Percentiles rank a stretch among this genome's conserved stretches.
These are phyloP conservation scores for Nineta flava DNA, from an alignment of 2,888 invertebrate species.

Conservation along the genomic window DNA sequence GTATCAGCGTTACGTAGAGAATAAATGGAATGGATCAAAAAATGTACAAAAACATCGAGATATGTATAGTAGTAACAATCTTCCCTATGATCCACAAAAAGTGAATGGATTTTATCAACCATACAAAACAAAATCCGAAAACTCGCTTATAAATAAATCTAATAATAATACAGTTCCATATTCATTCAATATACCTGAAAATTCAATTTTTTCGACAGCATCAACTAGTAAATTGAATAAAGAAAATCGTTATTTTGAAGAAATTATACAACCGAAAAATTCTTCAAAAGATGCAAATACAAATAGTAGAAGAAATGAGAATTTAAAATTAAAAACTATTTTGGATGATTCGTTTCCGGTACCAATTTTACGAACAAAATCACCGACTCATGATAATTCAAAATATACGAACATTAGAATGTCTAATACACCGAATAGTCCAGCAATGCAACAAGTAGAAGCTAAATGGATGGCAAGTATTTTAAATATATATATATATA, in stretches of 20 bases:
- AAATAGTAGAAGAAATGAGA: neutral
- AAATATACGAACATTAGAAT: conserved; percentile 24
- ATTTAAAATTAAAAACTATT: neutral
- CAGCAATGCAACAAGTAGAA: conserved; percentile 26
- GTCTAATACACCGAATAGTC: conserved; percentile 16
- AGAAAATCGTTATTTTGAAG: too few species aligned
- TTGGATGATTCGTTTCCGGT: conserved; percentile 34
- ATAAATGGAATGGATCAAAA: too few species aligned
- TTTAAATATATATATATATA: too few species aligned
- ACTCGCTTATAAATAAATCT: conserved; percentile 9
- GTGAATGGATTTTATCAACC: too few species aligned
- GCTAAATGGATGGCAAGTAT: conserved; percentile 33
- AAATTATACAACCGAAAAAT: too few species aligned
- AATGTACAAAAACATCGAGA: too few species aligned
- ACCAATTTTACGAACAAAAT: conserved; percentile 39
- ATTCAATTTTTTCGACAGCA: conserved; percentile 23
- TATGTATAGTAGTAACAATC: too few species aligned
- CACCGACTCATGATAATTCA: conserved; percentile 27
- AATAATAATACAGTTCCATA: conserved; percentile 19
- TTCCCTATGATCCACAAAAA: too few species aligned
- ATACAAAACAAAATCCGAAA: too few species aligned
- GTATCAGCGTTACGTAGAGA: too few species aligned
- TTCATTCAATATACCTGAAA: conserved; percentile 32
- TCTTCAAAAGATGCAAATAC: too few species aligned
- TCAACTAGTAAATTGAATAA: neutral